Evolutionary conservation across 2,888 invertebrate genomes (phyloP).

Genomic region (Lepetodrilus schrolli): DNA sequence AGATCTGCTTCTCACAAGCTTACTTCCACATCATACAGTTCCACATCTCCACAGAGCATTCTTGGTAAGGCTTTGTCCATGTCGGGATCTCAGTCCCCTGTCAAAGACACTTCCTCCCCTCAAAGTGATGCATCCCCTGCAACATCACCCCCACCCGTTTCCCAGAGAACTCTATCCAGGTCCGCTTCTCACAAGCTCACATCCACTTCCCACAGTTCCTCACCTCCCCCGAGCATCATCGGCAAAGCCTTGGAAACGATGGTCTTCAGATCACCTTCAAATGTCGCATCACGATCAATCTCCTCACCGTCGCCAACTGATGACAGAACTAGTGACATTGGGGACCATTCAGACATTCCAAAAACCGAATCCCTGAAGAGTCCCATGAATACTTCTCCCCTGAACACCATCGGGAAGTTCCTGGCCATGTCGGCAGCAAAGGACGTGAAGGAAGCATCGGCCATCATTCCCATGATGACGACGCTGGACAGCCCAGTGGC

Average conservation of each 20-base stretch:
- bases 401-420: constrained; percentile 7
- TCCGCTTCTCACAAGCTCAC: not conserved
- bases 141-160: not conserved
- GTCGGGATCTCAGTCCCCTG: not conserved
- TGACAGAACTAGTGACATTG: not conserved
- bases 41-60: too few relatives aligned
- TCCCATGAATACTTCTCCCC: not conserved
- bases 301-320: not conserved
- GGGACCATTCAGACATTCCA: not conserved
- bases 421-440: not conserved
- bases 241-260: not conserved
- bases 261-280: not conserved
- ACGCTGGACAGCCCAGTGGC: not conserved
- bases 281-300: not conserved
- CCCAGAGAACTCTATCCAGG: not conserved
- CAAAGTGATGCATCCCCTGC: not conserved
- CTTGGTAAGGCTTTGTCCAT: not conserved
- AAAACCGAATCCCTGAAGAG: not conserved
- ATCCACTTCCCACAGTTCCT: not conserved
- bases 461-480: not conserved
- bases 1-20: not conserved
- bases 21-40: too few relatives aligned
- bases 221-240: not conserved
- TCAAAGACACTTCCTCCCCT: not conserved
- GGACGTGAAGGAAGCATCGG: not conserved